A percentile compares a stretch with the other conserved stretches of the same genome.
Evolutionary conservation across 2,113 vertebrate genomes (phyloP).

Genomic region (Petromus typicus): DNA sequence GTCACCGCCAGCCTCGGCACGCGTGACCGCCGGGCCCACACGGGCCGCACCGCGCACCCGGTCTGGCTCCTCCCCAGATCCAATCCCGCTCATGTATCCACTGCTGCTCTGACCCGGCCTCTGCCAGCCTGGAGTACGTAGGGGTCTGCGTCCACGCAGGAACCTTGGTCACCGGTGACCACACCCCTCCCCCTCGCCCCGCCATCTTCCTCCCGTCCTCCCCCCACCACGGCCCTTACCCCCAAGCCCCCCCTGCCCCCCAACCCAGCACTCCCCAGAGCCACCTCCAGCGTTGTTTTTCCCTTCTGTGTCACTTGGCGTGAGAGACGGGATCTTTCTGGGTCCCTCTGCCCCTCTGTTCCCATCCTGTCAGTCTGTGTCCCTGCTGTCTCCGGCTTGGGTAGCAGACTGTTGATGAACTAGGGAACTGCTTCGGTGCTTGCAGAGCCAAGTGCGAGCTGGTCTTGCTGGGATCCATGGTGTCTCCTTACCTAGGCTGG

Average conservation of each 20-base stretch:
- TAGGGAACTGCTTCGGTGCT: constrained; percentile 39
- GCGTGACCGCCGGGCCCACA: constrained; percentile 67
- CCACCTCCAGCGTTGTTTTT: constrained; percentile 61
- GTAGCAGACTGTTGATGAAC: constrained; percentile 63
- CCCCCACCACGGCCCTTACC: not conserved
- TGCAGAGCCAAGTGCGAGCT: constrained; percentile 62
- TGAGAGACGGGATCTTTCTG: constrained; percentile 66
- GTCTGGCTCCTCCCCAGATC: not conserved
- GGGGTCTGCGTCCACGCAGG: constrained; percentile 49
- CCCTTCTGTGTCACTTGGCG: constrained; percentile 69
- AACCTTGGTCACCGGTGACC: constrained; percentile 70
- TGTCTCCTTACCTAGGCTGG: not conserved
- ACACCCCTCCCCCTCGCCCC: constrained; percentile 76
- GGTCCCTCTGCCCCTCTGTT: constrained; percentile 67
- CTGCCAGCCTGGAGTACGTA: not conserved
- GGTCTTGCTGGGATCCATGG: constrained; percentile 16
- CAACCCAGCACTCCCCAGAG: constrained; percentile 1
- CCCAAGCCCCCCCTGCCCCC: not conserved
- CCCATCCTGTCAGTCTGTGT: constrained; percentile 49
- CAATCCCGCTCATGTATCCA: not conserved
- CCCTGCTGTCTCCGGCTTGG: constrained; percentile 55
- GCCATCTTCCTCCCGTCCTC: constrained; percentile 76
- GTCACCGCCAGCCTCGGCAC: constrained; percentile 74
- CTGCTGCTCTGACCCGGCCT: not conserved
- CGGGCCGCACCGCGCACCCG: constrained; percentile 44